phyloP scores from a whole-genome alignment of 2,113 vertebrate species.

The Cebus imitator region DNA sequence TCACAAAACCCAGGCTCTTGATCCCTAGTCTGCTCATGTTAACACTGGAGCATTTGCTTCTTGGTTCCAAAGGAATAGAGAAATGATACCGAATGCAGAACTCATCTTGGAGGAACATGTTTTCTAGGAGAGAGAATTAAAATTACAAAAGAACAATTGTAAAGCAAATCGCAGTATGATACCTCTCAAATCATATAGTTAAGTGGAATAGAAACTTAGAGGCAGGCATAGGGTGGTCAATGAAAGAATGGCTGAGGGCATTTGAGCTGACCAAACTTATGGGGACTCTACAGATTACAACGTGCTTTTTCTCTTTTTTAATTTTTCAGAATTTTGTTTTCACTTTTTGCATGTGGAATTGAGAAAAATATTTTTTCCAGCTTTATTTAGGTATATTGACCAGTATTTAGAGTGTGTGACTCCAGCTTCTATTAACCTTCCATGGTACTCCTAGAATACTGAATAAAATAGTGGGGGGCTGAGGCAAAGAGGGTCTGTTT shows the following conservation, averaged over 20 bases:
- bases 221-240: neutral
- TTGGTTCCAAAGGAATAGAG: neutral
- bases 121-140: conserved; percentile 16
- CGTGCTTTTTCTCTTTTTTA: neutral
- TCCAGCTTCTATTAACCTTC: neutral
- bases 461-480: neutral
- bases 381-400: neutral
- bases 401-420: neutral
- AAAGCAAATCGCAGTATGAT: neutral
- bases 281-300: neutral
- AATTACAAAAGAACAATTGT: neutral
- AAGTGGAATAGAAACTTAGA: neutral
- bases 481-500: neutral
- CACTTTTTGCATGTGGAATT: neutral
- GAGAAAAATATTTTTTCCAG: neutral
- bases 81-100: neutral
- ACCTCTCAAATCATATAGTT: neutral
- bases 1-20: neutral
- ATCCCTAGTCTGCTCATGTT: neutral
- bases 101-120: neutral
- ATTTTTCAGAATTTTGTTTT: neutral
- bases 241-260: neutral
- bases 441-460: neutral
- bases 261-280: neutral
- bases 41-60: neutral